These are phyloP conservation scores for Paedocypris micromegethes DNA, from an alignment of 2,797 vertebrate species.

Conservation along the genomic window DNA sequence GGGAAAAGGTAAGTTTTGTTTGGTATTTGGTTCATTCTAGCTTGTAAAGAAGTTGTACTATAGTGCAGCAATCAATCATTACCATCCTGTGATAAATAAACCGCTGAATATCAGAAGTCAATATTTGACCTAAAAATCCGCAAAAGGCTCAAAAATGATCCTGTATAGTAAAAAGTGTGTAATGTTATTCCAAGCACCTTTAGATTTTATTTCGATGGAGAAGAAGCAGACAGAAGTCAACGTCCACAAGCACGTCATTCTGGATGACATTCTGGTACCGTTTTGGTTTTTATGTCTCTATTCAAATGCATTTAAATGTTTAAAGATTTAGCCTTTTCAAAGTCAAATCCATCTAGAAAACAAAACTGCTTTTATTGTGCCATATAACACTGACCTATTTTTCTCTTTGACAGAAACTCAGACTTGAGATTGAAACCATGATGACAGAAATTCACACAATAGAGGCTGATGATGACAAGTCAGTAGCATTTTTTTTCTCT, in stretches of 20 bases:
- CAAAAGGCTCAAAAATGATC: no score
- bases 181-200: slow-evolving; percentile 47
- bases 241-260: slow-evolving; percentile 50
- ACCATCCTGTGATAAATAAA: no score
- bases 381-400: slow-evolving; percentile 11
- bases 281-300: no score
- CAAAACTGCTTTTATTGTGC: neutral
- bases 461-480: slow-evolving; percentile 62
- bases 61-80: no score
- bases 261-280: slow-evolving; percentile 65
- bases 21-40: no score
- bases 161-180: neutral
- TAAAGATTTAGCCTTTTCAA: no score
- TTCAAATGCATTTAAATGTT: no score
- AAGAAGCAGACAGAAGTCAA: slow-evolving; percentile 28
- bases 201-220: slow-evolving; percentile 28
- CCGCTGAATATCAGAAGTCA: no score
- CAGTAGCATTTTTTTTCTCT: slow-evolving; percentile 38
- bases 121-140: no score
- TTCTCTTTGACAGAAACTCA: slow-evolving; percentile 56
- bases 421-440: slow-evolving; percentile 51
- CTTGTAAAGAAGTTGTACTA: no score
- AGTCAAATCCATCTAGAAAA: neutral
- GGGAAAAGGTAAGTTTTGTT: slow-evolving; percentile 64
- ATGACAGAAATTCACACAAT: slow-evolving; percentile 47